phyloP scores from a whole-genome alignment of 2,113 vertebrate species.

The Eptesicus fuscus region DNA sequence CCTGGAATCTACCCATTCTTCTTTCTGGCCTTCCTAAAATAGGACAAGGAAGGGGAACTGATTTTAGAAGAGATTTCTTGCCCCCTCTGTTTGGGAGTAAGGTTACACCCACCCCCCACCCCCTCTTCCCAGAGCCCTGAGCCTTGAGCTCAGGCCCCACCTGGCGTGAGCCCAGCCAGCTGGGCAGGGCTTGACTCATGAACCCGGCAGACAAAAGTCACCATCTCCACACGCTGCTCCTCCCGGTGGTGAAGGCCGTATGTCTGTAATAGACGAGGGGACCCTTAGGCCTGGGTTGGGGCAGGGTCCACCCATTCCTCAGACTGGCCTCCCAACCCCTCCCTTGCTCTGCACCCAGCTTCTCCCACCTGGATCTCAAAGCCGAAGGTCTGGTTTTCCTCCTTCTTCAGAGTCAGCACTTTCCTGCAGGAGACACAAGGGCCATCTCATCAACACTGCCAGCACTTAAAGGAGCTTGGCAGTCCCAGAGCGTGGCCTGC shows the following conservation, averaged over 20 bases:
- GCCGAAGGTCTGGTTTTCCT: constrained; percentile 90
- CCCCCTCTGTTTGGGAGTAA: neutral
- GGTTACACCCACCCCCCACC: no score
- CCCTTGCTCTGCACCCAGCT: neutral
- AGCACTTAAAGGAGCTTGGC: neutral
- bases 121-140: neutral
- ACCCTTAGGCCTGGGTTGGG: neutral
- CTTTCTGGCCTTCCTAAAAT: neutral
- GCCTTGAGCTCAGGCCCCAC: constrained; percentile 79
- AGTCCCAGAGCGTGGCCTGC: neutral
- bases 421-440: constrained; percentile 82
- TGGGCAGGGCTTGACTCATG: constrained; percentile 91
- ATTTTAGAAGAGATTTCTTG: neutral
- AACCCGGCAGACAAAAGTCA: constrained; percentile 96
- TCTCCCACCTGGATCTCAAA: constrained; percentile 96
- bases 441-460: neutral
- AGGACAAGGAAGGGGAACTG: neutral
- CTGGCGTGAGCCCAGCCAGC: constrained; percentile 90
- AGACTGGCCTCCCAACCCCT: neutral
- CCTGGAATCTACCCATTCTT: neutral
- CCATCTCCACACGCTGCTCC: constrained; percentile 95
- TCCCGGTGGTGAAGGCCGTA: constrained; percentile 95
- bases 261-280: constrained; percentile 82
- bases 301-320: neutral
- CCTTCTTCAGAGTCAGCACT: constrained; percentile 90